Evolutionary conservation across 2,888 invertebrate species (phyloP).

Genomic region (Melanostoma mellinum): DNA sequence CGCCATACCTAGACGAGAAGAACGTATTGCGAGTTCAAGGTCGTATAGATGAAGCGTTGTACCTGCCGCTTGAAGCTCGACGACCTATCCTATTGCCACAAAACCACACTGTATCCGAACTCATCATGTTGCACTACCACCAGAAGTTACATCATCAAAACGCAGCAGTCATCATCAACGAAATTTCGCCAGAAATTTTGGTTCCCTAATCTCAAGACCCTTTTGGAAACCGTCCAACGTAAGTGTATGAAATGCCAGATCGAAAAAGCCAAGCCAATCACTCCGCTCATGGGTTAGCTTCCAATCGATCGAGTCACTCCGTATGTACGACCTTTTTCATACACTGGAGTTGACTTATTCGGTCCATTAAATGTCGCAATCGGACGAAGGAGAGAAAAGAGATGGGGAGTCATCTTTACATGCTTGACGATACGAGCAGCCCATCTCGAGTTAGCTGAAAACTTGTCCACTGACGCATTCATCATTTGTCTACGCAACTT

Average conservation of each 20-base stretch:
- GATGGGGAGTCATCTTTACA: background rate
- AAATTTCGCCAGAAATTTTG: too few relatives aligned
- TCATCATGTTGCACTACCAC: too few relatives aligned
- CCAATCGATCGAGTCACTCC: background rate
- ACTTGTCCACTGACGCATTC: slow-evolving; percentile 37
- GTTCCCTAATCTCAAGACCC: too few relatives aligned
- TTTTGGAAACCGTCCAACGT: too few relatives aligned
- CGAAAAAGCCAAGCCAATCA: background rate
- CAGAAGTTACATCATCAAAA: too few relatives aligned
- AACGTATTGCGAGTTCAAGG: too few relatives aligned
- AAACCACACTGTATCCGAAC: too few relatives aligned
- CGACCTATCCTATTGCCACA: too few relatives aligned
- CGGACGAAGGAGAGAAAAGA: slow-evolving; percentile 35
- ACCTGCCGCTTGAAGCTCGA: too few relatives aligned
- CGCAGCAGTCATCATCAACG: too few relatives aligned
- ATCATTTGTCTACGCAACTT: slow-evolving; percentile 48
- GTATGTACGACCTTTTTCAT: background rate
- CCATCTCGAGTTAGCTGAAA: slow-evolving; percentile 49
- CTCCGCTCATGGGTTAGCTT: background rate
- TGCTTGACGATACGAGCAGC: background rate
- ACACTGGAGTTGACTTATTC: background rate
- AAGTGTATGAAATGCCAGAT: background rate
- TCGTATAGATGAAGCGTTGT: too few relatives aligned
- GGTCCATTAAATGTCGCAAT: slow-evolving; percentile 22
- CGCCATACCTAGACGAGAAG: too few relatives aligned